A percentile compares a stretch with the other conserved stretches of the same genome.
Evolutionary conservation across 2,888 invertebrate genomes (phyloP).

Genomic region (Coenonympha arcania): DNA sequence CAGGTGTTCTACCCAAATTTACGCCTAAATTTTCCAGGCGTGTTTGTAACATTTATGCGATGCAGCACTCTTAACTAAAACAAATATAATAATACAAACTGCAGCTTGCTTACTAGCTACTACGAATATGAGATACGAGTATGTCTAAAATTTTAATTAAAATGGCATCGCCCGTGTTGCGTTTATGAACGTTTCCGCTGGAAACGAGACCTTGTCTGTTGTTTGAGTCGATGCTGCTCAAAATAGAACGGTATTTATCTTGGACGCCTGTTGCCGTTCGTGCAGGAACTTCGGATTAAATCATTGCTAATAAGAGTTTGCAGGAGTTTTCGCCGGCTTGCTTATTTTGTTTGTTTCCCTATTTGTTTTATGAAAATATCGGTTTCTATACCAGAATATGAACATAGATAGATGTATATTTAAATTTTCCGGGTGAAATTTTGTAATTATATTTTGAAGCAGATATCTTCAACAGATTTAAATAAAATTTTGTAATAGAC

Average conservation of each 20-base stretch:
- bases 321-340: constrained; percentile 5
- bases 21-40: neutral
- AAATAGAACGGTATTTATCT: constrained; percentile 11
- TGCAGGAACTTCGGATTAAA: constrained; percentile 16
- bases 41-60: neutral
- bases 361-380: too few species aligned
- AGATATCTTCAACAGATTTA: too few species aligned
- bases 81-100: neutral
- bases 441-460: too few species aligned
- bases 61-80: neutral
- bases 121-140: constrained; percentile 19
- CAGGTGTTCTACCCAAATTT: neutral
- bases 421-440: too few species aligned
- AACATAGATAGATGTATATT: too few species aligned
- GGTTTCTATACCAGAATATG: too few species aligned
- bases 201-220: constrained; percentile 18
- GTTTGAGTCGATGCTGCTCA: constrained; percentile 6
- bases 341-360: too few species aligned
- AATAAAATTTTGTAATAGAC: too few species aligned
- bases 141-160: constrained; percentile 46
- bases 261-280: constrained; percentile 14
- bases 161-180: constrained; percentile 26
- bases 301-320: constrained; percentile 21
- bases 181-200: constrained; percentile 26
- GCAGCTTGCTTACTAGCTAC: constrained; percentile 9